phyloP scores from a whole-genome alignment of 2,113 vertebrate genomes.

The Varanus salvator region DNA sequence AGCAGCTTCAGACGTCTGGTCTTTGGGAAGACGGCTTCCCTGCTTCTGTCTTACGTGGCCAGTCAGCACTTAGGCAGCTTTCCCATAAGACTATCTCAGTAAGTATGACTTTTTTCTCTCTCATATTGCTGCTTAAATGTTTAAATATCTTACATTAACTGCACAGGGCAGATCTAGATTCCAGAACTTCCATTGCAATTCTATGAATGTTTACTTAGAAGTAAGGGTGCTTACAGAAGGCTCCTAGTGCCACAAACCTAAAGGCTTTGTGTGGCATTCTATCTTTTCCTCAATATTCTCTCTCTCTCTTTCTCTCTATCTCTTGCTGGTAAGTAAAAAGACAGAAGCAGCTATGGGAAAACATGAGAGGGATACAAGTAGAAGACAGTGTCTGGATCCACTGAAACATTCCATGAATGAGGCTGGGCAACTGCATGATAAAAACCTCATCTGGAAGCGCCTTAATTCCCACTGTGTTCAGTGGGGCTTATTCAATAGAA shows the following conservation, averaged over 20 bases:
- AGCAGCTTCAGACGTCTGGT: constrained; percentile 11
- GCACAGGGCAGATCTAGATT: not conserved
- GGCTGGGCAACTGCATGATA: too few species aligned
- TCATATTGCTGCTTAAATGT: not conserved
- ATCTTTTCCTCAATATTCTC: too few species aligned
- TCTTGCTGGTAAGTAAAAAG: too few species aligned
- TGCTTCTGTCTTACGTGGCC: constrained; percentile 11
- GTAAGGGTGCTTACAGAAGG: too few species aligned
- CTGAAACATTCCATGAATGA: too few species aligned
- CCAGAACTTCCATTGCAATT: not conserved
- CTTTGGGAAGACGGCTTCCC: not conserved
- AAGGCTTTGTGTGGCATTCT: too few species aligned
- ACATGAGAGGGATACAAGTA: too few species aligned
- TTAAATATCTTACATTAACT: not conserved
- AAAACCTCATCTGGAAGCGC: too few species aligned
- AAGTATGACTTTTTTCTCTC: constrained; percentile 51
- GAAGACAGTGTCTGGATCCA: too few species aligned
- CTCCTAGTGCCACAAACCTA: too few species aligned
- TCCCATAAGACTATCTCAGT: constrained; percentile 39
- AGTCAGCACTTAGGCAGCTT: not conserved
- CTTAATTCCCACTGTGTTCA: not conserved
- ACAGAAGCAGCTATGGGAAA: too few species aligned
- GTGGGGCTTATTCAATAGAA: not conserved
- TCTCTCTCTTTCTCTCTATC: too few species aligned
- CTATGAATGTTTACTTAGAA: not conserved